Base-by-base conservation (phyloP, 2,113 vertebrate genomes). In the Noturus placidus region DNA sequence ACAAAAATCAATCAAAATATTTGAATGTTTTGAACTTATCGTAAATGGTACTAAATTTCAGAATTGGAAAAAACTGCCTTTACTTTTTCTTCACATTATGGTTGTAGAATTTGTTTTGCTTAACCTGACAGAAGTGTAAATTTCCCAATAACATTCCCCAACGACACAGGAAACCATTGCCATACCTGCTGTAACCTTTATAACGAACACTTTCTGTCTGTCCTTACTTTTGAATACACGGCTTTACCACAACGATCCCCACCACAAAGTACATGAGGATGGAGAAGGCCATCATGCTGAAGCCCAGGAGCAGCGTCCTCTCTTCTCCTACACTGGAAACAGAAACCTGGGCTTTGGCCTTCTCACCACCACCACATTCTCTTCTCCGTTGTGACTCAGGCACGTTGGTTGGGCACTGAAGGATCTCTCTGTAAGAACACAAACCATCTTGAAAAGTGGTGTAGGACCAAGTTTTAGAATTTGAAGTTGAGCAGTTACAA, bases 211-310 rank as follows among this genome's bases (percentile, higher is more conserved):
- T 61, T 56, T 65, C 27, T 15, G 0, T 35, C 69, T 27, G 19
- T n/a, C 11, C 74, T 33, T 85, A 97, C 96, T 96, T 96, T 91
- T 93, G 93, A 50, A 96, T 70, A 74, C 94, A 94, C 8, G 97
- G 96, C 90, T 95, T 96, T 83, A 96, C 90, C n/a, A 92, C 88
- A 0, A 92, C 95, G 74, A 94, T 94, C 88, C 95, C 96, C 30
- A 97, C 92, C 87, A 97, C 91, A 79, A 96, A 96, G 93, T 96
- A 96, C 96, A 96, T 97, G 80, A 96, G 93, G 85, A 95, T 93
- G 0, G 96, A 96, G 87, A 96, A 96, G 46, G 91, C 94, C 93
- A 97, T 96, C 96, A 97, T 96, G 54, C 88, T 59, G 84, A 95
- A 94, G 25, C 96, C 96, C 85, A 97, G 93, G 52, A 97, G 92